Base-by-base conservation (phyloP, 1,140 invertebrate genomes). In the Akabosia matsudoensis region DNA sequence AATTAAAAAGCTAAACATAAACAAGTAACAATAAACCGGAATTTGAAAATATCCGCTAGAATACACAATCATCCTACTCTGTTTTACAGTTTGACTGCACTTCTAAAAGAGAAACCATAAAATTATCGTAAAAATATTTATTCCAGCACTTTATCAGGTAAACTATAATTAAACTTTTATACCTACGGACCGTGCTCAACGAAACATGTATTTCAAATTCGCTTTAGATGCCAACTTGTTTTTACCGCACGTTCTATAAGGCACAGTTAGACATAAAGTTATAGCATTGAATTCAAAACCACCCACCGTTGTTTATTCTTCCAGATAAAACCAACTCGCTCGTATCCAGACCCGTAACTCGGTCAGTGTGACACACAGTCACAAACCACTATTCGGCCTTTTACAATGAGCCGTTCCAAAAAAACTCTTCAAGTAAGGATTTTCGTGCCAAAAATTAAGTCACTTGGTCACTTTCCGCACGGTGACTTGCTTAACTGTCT, bases 281-380 rank as follows among this genome's bases (percentile, higher is more conserved):
- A n/a, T n/a, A n/a, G n/a, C n/a, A n/a, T 45, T 45, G 37, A 10
- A 45, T 45, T 45, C 37, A 45, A 7, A 45, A 7, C 7, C 37
- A 45, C 37, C 7, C 37, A 45, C 37, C 37, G 37, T 45, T 45
- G 18, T 18, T 45, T 45, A n/a, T 45, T 45, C 37, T 7, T 45
- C 37, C 37, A 45, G 37, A 45, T 18, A 45, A 45, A 45, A n/a
- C n/a, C n/a, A n/a, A n/a, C n/a, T n/a, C 37, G 18, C 22, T 28
- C 31, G 14, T 31, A 67, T 67, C 61, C 61, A 67, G 61, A 31
- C 61, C 61, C 28, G 61, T 30, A 67, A 67, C 7, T 67, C 61
- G 61, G 61, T 67, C 61, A 67, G 26, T 67, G 61, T 67, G 61
- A 13, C 61, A 67, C 61, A 16, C 61, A 4, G n/a, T 4, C 4